A percentile compares a stretch with the other conserved stretches of the same genome.
phyloP scores from a whole-genome alignment of 1,140 invertebrate species.

The Harlomillsia oculata region DNA sequence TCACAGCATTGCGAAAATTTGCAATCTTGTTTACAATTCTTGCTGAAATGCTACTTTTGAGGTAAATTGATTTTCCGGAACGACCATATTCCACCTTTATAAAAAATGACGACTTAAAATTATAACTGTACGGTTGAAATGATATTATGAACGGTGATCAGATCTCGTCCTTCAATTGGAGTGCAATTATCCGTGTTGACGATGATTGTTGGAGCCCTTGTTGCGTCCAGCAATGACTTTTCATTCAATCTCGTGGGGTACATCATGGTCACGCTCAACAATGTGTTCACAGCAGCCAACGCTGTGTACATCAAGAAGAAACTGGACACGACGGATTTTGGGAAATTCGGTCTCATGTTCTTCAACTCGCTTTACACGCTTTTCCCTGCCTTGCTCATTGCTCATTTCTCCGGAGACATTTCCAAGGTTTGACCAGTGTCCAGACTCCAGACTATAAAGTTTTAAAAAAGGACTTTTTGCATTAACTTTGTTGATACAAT shows the following conservation, averaged over 20 bases:
- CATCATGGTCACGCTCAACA: constrained; percentile 57
- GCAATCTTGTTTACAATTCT: constrained; percentile 99
- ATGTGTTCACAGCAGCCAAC: constrained; percentile 87
- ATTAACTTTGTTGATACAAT: not conserved
- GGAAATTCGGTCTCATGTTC: constrained; percentile 91
- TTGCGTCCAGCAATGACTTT: constrained; percentile 82
- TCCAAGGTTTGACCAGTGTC: not conserved
- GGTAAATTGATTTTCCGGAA: too few relatives aligned
- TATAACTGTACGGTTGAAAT: not conserved
- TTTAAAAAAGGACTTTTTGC: not conserved
- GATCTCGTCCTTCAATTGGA: constrained; percentile 40
- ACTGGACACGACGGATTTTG: constrained; percentile 80
- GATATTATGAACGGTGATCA: constrained; percentile 36
- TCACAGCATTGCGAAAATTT: constrained; percentile 88
- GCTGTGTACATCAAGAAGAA: constrained; percentile 97
- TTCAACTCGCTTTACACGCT: constrained; percentile 97
- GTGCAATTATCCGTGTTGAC: constrained; percentile 80
- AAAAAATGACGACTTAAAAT: not conserved
- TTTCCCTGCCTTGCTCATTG: constrained; percentile 60
- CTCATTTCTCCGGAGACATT: constrained; percentile 57
- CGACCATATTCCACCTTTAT: too few relatives aligned
- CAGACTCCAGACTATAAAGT: too few relatives aligned
- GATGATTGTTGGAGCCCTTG: constrained; percentile 88
- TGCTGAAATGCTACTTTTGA: constrained; percentile 77
- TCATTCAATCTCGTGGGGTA: constrained; percentile 87